Evolutionary conservation across 2,797 vertebrate species (phyloP).

Genomic region (Lepus oiostolus): DNA sequence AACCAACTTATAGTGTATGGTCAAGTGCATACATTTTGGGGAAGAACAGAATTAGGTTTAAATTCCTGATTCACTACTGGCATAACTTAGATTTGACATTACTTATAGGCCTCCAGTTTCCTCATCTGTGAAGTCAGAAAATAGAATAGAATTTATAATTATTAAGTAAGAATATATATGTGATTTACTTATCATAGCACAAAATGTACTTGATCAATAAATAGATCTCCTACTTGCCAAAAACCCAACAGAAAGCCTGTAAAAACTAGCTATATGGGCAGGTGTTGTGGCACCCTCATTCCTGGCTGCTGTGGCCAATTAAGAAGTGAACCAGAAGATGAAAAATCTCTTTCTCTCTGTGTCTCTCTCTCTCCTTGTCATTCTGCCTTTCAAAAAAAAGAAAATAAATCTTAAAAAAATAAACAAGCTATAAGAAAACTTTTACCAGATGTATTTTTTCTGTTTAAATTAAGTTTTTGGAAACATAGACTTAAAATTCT

Average conservation of each 20-base stretch:
- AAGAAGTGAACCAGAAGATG: no score
- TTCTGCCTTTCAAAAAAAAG: neutral
- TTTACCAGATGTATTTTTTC: neutral
- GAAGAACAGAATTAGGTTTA: neutral
- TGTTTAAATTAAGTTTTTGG: neutral
- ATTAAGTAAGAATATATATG: neutral
- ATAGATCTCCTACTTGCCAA: neutral
- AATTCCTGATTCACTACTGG: neutral
- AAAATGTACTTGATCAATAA: neutral
- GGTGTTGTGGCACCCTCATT: no score
- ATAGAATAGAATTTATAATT: neutral
- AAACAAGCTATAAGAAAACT: neutral
- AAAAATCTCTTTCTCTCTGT: no score
- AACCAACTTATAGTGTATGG: neutral
- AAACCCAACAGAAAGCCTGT: neutral
- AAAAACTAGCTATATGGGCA: no score
- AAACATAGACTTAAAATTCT: neutral
- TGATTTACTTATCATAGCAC: neutral
- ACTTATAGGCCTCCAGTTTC: neutral
- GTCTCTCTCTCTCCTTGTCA: no score
- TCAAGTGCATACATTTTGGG: neutral
- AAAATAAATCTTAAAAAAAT: neutral
- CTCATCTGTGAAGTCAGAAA: neutral
- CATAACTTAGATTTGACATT: neutral
- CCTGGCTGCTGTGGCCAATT: no score